Evolutionary conservation across 2,113 vertebrate species (phyloP), one percentile per base, ranked within the genome.

Genomic region (Halichoeres trimaculatus): DNA sequence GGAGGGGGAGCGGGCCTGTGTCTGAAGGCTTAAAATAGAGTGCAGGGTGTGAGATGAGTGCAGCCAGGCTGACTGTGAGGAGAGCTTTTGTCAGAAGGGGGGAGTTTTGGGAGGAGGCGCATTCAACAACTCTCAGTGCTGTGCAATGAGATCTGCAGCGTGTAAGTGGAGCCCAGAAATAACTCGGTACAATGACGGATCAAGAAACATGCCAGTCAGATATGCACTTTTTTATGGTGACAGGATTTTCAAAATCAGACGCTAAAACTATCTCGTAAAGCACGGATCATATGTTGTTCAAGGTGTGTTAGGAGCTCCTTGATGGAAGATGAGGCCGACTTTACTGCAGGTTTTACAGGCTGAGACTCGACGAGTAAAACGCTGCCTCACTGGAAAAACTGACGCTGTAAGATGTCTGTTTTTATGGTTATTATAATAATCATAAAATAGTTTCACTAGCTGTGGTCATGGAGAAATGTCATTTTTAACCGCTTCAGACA

Each of bases 21-120:
- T 88, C 74, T 83, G 67, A 54, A 30, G 30, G 77, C 88, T 91
- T 90, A 90, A 93, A 92, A 92, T 91, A 92, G 91, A 89, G 76
- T 35, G 35, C 13, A 63, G 81, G 78, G 85, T 85, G 84, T 83
- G 85, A 85, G 76, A 64, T 74, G 78, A 85, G 74, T 83, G 74
- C 60, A 57, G 67, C 14, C 80, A 88, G 81, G 73, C 66, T 8
- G 12, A 74, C 57, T 74, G 73, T 74, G 76, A 40, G 68, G 60
- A 60, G 70, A 54, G 45, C 66, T 80, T 89, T 85, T 83, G 83
- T 82, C 67, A 69, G 80, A 38, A 55, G 56, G 34, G 30, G 36
- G 23, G 72, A 52, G 30, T 30, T 20, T 54, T 53, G 19, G 19
- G 41, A 48, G 45, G 34, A 23, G 62, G 43, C n/a, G 45, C 36